Evolutionary conservation across 1,140 invertebrate genomes (phyloP).

Genomic region (Drosophila sechellia): DNA sequence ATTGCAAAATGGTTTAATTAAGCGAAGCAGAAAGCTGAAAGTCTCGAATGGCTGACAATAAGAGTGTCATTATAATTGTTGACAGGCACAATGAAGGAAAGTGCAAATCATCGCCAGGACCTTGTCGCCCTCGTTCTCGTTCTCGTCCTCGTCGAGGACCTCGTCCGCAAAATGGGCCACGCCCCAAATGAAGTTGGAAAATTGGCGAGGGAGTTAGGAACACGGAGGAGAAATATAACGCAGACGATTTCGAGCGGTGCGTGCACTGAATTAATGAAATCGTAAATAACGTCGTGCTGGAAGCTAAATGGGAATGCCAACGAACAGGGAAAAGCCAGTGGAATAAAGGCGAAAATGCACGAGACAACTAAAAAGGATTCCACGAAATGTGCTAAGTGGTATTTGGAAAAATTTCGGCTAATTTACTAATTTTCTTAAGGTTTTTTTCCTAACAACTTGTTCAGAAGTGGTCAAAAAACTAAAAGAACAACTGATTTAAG

Average conservation of each 20-base stretch:
- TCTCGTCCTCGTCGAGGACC: conserved; percentile 15
- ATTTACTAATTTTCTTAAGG: too few relatives aligned
- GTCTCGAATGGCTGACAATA: conserved; percentile 75
- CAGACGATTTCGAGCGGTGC: conserved; percentile 51
- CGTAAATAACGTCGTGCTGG: conserved; percentile 56
- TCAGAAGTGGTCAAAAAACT: not conserved
- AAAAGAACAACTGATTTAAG: not conserved
- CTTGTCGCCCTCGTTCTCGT: not conserved
- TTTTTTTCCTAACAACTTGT: too few relatives aligned
- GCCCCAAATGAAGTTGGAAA: conserved; percentile 47
- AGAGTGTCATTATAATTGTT: conserved; percentile 78
- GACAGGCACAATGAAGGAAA: conserved; percentile 51
- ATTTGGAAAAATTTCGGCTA: too few relatives aligned
- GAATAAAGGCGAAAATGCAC: not conserved
- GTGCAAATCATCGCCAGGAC: conserved; percentile 66
- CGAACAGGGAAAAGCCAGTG: conserved; percentile 1
- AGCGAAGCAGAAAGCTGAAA: conserved; percentile 51
- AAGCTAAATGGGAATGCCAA: conserved; percentile 1
- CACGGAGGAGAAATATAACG: not conserved
- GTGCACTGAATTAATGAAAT: conserved; percentile 70
- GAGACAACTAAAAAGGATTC: not conserved
- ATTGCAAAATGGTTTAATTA: conserved; percentile 80
- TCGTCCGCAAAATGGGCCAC: conserved; percentile 32
- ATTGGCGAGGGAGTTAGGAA: conserved; percentile 1
- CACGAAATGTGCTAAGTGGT: not conserved